A percentile compares a stretch with the other conserved stretches of the same genome.
These are phyloP conservation scores for Chaenogobius annularis DNA, from an alignment of 2,113 vertebrate species.

Conservation along the genomic window DNA sequence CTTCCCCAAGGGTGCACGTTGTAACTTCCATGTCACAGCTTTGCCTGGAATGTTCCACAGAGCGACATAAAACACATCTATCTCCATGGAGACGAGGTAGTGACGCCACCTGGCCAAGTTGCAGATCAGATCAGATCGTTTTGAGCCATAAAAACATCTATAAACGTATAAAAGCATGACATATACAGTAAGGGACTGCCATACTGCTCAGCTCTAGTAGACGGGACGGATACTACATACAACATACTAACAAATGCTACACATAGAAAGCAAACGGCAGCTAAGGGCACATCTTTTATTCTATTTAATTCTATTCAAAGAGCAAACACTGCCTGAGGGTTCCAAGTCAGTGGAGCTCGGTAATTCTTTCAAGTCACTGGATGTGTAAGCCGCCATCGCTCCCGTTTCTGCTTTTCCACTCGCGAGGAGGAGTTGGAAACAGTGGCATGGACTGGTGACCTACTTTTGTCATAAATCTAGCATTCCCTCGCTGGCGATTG, in stretches of 20 bases:
- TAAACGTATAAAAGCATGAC: neutral
- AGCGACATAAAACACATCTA: too few relatives aligned
- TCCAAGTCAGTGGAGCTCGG: constrained; percentile 20
- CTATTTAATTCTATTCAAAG: constrained; percentile 15
- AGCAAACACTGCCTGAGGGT: constrained; percentile 40
- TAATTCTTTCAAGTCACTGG: constrained; percentile 27
- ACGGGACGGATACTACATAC: neutral
- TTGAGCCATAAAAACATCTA: neutral
- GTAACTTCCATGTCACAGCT: neutral
- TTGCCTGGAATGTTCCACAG: too few relatives aligned
- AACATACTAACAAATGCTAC: neutral
- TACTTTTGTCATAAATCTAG: constrained; percentile 36
- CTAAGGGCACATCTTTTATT: constrained; percentile 6
- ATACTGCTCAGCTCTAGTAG: too few relatives aligned
- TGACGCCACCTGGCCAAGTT: too few relatives aligned
- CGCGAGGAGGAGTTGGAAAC: constrained; percentile 34
- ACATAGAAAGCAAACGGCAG: constrained; percentile 1
- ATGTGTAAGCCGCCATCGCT: constrained; percentile 15
- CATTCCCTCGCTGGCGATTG: constrained; percentile 14
- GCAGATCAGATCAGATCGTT: too few relatives aligned
- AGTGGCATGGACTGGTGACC: constrained; percentile 49
- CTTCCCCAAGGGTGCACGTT: neutral
- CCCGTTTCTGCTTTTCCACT: constrained; percentile 48
- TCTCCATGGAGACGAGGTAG: too few relatives aligned
- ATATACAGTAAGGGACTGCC: too few relatives aligned